phyloP scores from a whole-genome alignment of 2,797 vertebrate genomes.

The Mus spretus region DNA sequence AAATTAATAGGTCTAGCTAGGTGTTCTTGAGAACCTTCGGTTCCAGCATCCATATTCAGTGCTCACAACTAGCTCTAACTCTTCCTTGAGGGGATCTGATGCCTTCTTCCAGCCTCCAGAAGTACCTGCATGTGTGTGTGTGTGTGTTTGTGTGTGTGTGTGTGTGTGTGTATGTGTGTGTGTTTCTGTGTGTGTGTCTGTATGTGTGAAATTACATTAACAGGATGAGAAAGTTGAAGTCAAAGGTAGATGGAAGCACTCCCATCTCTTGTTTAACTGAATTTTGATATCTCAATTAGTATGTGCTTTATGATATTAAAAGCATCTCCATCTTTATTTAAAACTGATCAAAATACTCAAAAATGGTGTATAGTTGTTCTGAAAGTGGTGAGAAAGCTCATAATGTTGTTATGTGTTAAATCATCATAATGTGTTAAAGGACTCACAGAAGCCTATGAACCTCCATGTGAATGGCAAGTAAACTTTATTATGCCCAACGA shows the following conservation, averaged over 20 bases:
- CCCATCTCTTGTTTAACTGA: background rate
- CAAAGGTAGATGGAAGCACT: slow-evolving; percentile 14
- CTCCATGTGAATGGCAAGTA: background rate
- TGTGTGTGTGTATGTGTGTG: background rate
- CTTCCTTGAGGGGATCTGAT: background rate
- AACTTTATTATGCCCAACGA: background rate
- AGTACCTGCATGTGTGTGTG: background rate
- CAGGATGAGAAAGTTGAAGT: background rate
- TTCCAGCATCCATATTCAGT: background rate
- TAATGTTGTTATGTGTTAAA: background rate
- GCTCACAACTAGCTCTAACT: background rate
- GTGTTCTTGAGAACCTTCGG: background rate
- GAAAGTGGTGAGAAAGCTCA: slow-evolving; percentile 3
- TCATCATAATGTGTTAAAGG: background rate
- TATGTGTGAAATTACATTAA: background rate
- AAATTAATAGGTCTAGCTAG: background rate
- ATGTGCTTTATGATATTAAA: slow-evolving; percentile 4
- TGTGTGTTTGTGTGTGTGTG: background rate
- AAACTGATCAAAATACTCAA: slow-evolving; percentile 5
- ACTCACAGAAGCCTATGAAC: slow-evolving; percentile 1
- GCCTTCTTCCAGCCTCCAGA: background rate
- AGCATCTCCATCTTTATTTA: background rate
- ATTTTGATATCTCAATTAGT: background rate
- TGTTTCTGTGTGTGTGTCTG: no score
- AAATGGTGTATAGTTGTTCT: background rate